phyloP scores from a whole-genome alignment of 2,113 vertebrate genomes.

The Serilophus lunatus region DNA sequence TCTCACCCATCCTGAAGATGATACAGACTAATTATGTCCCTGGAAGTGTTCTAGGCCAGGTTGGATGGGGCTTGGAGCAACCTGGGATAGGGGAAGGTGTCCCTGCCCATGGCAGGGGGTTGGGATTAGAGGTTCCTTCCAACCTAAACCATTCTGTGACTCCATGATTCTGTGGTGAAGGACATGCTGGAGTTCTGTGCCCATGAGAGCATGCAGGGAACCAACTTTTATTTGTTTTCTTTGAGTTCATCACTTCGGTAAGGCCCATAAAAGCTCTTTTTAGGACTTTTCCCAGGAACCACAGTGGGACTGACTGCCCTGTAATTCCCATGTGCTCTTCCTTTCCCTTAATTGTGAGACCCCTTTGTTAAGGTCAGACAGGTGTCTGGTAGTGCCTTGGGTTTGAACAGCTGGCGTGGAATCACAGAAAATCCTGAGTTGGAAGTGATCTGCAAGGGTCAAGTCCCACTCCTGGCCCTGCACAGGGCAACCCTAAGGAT shows the following conservation, averaged over 20 bases:
- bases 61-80: fast-evolving
- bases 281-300: not conserved
- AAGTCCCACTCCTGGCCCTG: not conserved
- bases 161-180: not conserved
- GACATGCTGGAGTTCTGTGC: not conserved
- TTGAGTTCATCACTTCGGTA: not conserved
- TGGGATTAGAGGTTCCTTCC: not conserved
- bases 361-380: not conserved
- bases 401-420: not conserved
- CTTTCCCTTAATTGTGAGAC: not conserved
- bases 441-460: not conserved
- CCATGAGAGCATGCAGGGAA: not conserved
- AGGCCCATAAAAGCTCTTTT: not conserved
- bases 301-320: not conserved
- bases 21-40: not conserved
- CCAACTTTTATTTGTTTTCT: not conserved
- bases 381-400: not conserved
- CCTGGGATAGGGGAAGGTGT: not conserved
- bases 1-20: not conserved
- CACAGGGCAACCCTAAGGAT: not conserved
- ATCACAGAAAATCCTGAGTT: not conserved
- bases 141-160: not conserved
- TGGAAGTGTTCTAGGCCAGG: not conserved
- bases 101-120: not conserved
- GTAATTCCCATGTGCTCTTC: not conserved